A percentile compares a stretch with the other conserved stretches of the same genome.
phyloP scores from a whole-genome alignment of 2,797 vertebrate genomes.

The Rhinoraja longicauda region DNA sequence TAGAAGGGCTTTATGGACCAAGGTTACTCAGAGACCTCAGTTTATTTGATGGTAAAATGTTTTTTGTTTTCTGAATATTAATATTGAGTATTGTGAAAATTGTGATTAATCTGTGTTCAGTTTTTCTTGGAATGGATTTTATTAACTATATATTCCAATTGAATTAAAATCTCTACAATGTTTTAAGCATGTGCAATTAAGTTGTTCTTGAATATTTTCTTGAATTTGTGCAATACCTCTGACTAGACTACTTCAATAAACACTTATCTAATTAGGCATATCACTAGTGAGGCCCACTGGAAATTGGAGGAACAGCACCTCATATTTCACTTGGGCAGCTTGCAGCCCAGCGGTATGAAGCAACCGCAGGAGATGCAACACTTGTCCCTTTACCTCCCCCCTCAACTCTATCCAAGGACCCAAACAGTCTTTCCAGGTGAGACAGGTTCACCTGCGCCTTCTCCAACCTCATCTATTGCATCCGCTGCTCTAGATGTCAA shows the following conservation, averaged over 20 bases:
- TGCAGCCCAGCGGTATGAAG: no score
- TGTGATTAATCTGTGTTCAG: background rate
- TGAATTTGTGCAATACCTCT: background rate
- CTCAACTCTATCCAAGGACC: no score
- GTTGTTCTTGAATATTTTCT: background rate
- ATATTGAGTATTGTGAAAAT: background rate
- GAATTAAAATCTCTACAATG: background rate
- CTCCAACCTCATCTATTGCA: no score
- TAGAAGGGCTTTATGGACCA: constrained; percentile 97
- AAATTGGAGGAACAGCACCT: no score
- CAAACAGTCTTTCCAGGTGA: no score
- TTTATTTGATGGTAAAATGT: constrained; percentile 87
- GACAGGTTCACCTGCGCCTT: no score
- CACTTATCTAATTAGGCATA: background rate
- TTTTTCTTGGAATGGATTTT: constrained; percentile 33
- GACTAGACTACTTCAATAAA: background rate
- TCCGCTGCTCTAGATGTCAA: no score
- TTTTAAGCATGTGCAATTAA: background rate
- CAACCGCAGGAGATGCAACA: no score
- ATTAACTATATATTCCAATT: constrained; percentile 13
- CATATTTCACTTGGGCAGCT: no score
- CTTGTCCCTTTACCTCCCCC: no score
- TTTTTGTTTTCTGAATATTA: constrained; percentile 40
- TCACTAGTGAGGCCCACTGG: no score
- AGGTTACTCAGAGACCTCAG: constrained; percentile 92